Evolutionary conservation across 2,888 invertebrate genomes (phyloP).

Genomic region (Caenorhabditis sp.): DNA sequence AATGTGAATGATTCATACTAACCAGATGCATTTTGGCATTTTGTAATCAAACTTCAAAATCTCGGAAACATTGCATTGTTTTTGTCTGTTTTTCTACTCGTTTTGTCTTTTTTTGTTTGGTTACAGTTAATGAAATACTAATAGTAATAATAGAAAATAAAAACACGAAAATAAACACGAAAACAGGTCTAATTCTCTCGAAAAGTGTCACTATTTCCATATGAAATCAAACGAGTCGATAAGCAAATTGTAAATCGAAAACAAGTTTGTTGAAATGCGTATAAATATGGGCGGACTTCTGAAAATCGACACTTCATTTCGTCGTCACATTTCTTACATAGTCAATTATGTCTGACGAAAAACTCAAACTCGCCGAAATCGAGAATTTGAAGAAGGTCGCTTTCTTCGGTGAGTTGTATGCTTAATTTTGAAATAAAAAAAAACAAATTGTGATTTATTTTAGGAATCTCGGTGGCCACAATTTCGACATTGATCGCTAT

Average conservation of each 20-base stretch:
- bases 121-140: conserved; percentile 1
- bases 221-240: not conserved
- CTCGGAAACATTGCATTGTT: not conserved
- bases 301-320: conserved; percentile 34
- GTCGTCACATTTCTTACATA: conserved; percentile 5
- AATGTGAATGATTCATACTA: too few species aligned
- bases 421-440: conserved; percentile 1
- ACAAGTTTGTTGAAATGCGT: not conserved
- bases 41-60: not conserved
- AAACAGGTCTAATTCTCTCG: not conserved
- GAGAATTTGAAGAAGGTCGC: conserved; percentile 45
- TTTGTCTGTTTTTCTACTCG: not conserved
- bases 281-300: not conserved
- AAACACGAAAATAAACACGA: not conserved
- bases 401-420: conserved; percentile 31
- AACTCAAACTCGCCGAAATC: conserved; percentile 41
- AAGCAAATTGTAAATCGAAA: conserved; percentile 1
- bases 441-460: not conserved
- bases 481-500: conserved; percentile 39
- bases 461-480: conserved; percentile 43
- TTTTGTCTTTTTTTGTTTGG: not conserved
- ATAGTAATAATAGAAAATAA: not conserved
- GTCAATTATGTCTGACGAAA: conserved; percentile 37
- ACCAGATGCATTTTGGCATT: not conserved
- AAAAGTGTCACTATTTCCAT: conserved; percentile 1